Percentiles rank a stretch among this genome's conserved stretches.
Evolutionary conservation across 2,113 vertebrate species (phyloP).

Genomic region (Solenodon paradoxus): DNA sequence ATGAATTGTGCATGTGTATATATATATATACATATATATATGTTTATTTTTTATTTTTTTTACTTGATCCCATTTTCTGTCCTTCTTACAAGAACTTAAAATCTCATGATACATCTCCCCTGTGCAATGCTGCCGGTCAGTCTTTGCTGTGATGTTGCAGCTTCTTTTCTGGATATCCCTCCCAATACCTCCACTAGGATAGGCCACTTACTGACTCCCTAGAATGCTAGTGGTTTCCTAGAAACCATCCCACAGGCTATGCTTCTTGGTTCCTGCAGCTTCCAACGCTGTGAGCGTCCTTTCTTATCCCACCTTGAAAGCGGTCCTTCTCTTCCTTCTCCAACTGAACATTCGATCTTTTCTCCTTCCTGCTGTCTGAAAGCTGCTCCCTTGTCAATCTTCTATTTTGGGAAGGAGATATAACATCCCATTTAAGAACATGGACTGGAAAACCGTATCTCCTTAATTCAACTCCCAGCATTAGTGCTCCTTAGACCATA

Average conservation of each 20-base stretch:
- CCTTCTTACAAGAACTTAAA: neutral
- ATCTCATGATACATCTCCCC: neutral
- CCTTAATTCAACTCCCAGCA: neutral
- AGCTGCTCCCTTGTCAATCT: neutral
- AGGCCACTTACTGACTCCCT: neutral
- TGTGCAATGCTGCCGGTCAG: accelerated
- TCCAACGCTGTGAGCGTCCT: neutral
- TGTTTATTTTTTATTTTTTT: too few species aligned
- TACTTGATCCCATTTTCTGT: too few species aligned
- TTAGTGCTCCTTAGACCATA: neutral
- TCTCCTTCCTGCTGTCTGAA: neutral
- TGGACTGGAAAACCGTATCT: neutral
- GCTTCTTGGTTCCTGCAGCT: neutral
- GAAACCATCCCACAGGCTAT: too few species aligned
- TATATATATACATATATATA: too few species aligned
- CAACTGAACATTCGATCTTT: too few species aligned
- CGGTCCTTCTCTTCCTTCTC: neutral
- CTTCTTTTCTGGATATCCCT: neutral
- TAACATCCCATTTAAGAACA: neutral
- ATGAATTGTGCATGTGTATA: too few species aligned
- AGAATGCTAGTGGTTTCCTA: neutral
- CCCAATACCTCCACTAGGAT: neutral
- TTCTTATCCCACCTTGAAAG: neutral
- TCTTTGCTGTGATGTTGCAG: neutral
- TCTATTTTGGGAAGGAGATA: neutral